These are phyloP conservation scores for Volucella inanis DNA, from an alignment of 2,888 invertebrate species.

Conservation along the genomic window DNA sequence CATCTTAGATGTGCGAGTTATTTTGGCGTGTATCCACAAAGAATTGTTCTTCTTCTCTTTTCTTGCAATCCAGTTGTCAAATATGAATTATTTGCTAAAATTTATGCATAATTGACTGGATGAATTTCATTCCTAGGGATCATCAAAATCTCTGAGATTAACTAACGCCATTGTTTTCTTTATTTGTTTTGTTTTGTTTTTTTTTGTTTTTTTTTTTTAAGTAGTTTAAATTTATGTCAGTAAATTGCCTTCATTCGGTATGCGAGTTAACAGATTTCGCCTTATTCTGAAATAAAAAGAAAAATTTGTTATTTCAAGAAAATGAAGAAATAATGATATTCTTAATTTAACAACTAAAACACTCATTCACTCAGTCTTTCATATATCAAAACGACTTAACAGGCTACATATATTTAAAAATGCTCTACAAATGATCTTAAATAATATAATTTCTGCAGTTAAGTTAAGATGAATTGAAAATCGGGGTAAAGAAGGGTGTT, in stretches of 20 bases:
- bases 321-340: too few species aligned
- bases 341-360: too few species aligned
- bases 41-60: neutral
- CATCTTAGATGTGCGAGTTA: slow-evolving; percentile 47
- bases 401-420: too few species aligned
- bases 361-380: too few species aligned
- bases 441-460: too few species aligned
- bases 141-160: slow-evolving; percentile 49
- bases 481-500: too few species aligned
- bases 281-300: slow-evolving; percentile 43
- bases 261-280: slow-evolving; percentile 12
- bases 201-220: neutral
- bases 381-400: too few species aligned
- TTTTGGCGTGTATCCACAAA: slow-evolving; percentile 36
- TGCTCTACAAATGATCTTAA: too few species aligned
- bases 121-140: slow-evolving; percentile 59
- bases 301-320: neutral
- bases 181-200: neutral
- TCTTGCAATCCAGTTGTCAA: slow-evolving; percentile 25
- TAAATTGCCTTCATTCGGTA: slow-evolving; percentile 40
- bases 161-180: slow-evolving; percentile 57
- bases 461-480: too few species aligned
- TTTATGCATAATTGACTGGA: slow-evolving; percentile 65
- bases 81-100: slow-evolving; percentile 38
- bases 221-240: slow-evolving; percentile 17